Percentiles rank a stretch among this genome's conserved stretches.
phyloP scores from a whole-genome alignment of 2,113 vertebrate genomes.

The Clarias macrocephalus region DNA sequence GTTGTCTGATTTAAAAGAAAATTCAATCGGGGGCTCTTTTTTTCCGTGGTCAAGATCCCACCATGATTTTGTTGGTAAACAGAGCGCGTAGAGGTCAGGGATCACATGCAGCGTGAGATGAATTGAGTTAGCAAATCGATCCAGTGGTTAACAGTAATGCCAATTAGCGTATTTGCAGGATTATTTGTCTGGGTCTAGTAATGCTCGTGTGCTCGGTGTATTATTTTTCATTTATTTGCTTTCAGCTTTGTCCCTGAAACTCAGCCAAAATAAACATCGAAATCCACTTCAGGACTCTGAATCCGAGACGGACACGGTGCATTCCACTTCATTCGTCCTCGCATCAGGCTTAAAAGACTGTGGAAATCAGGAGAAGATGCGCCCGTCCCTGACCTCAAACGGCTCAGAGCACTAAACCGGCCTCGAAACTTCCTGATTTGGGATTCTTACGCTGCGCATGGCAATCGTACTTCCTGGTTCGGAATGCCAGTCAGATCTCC shows the following conservation, averaged over 20 bases:
- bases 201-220: too few species aligned
- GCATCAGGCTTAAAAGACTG: constrained; percentile 30
- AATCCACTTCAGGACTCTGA: constrained; percentile 24
- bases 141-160: neutral
- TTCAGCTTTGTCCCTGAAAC: neutral
- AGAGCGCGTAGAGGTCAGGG: constrained; percentile 1
- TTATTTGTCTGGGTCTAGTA: neutral
- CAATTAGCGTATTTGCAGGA: neutral
- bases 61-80: neutral
- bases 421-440: constrained; percentile 2
- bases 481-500: neutral
- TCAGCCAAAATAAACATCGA: constrained; percentile 14
- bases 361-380: constrained; percentile 18
- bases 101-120: neutral
- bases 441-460: neutral
- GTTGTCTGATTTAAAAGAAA: neutral
- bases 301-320: constrained; percentile 24
- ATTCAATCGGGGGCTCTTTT: constrained; percentile 4
- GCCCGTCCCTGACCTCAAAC: constrained; percentile 3
- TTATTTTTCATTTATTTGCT: neutral
- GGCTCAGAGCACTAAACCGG: constrained; percentile 1
- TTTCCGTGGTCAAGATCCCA: neutral
- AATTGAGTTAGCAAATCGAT: neutral
- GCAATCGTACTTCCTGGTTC: neutral
- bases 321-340: constrained; percentile 27